phyloP scores from a whole-genome alignment of 2,797 vertebrate species.

The Sebastes hubbsi region DNA sequence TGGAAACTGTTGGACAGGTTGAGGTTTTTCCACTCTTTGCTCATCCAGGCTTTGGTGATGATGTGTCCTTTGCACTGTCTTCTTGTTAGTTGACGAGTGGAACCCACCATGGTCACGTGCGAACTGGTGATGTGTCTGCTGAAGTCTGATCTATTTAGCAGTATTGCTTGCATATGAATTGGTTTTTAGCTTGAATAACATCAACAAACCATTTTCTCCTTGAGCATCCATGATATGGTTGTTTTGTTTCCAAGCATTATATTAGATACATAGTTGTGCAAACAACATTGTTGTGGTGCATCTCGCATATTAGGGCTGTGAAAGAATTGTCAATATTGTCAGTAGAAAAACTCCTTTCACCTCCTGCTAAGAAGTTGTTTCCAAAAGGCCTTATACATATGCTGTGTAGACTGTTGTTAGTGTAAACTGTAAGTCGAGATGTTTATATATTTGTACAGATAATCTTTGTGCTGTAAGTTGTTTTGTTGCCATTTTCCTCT shows the following conservation, averaged over 20 bases:
- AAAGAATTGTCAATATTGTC: constrained; percentile 2
- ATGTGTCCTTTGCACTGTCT: background rate
- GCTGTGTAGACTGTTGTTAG: background rate
- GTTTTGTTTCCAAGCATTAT: background rate
- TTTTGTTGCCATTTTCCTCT: background rate
- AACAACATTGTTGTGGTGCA: background rate
- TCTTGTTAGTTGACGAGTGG: background rate
- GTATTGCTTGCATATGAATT: background rate
- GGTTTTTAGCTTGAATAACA: background rate
- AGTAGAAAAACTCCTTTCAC: background rate
- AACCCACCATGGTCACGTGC: background rate
- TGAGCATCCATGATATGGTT: background rate
- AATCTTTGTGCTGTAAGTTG: background rate
- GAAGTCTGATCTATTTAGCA: background rate
- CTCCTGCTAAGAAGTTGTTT: background rate
- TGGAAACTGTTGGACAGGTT: constrained; percentile 7
- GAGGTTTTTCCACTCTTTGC: constrained; percentile 10
- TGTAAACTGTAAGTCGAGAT: background rate
- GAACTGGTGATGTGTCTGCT: background rate
- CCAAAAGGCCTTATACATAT: background rate
- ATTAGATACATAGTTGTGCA: background rate
- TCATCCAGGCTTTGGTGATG: background rate
- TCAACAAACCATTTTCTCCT: background rate
- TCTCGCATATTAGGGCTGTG: background rate
- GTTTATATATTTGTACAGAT: background rate